Percentiles rank a stretch among this genome's conserved stretches.
phyloP scores from a whole-genome alignment of 2,113 vertebrate genomes.

The Atlantisia rogersi region DNA sequence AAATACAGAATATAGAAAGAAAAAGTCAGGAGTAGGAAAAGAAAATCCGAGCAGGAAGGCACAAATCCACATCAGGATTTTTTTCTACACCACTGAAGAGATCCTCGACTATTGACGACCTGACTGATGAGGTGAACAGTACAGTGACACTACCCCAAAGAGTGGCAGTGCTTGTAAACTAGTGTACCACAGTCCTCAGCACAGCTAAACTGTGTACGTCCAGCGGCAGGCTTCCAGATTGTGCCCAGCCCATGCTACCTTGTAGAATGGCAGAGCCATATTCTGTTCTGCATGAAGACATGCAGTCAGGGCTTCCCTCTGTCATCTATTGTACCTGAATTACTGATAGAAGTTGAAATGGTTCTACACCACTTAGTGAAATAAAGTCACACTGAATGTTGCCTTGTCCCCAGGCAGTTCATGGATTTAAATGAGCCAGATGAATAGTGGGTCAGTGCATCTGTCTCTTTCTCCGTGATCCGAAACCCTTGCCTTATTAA shows the following conservation, averaged over 20 bases:
- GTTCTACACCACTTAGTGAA: neutral
- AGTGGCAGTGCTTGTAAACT: neutral
- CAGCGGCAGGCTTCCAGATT: neutral
- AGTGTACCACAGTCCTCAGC: neutral
- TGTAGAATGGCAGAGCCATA: no score
- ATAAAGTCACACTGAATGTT: neutral
- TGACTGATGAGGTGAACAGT: accelerated
- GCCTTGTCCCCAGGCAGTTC: neutral
- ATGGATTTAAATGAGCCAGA: neutral
- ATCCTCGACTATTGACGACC: neutral
- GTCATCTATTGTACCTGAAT: neutral
- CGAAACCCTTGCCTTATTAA: neutral
- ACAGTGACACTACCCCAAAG: neutral
- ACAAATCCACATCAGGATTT: neutral
- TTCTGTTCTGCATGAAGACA: neutral
- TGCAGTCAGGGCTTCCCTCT: neutral
- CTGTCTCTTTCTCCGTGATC: neutral
- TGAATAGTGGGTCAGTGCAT: neutral
- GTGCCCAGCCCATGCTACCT: neutral
- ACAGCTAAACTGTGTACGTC: neutral
- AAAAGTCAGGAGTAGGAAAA: neutral
- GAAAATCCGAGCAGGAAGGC: neutral
- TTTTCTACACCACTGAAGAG: neutral
- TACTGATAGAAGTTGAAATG: neutral
- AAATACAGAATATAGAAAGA: neutral